Evolutionary conservation across 2,888 invertebrate species (phyloP), one percentile per base, ranked within the genome.

Genomic region (Lasioglossum malachurum): DNA sequence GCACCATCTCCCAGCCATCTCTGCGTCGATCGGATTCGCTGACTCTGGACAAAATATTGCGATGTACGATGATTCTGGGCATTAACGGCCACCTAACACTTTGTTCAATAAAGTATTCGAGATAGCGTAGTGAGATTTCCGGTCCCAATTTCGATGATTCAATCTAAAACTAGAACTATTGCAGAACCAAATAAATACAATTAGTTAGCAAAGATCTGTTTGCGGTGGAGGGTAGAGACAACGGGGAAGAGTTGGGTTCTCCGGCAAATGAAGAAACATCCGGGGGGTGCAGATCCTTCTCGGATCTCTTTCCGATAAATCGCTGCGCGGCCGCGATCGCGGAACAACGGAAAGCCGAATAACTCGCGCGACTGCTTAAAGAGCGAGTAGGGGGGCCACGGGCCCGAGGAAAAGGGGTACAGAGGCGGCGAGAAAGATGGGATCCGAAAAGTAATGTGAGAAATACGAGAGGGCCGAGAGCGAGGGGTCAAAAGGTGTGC

Each of bases 361-460:
- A 86, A 86, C 83, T 83, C 80, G 80, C 76, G 88, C 79, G 88
- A 80, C 82, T 83, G 76, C 64, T 64, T 64, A 31, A 64, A 85
- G 78, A 82, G 79, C 75, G 60, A 75, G 78, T 31, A 75, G 75
- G 80, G 71, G 69, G 78, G 12, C 74, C 44, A 60, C 41, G 41
- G 74, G 69, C 49, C n/a, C 35, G 38, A 14, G 49, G n/a, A 69
- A 71, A 76, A 77, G 57, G 80, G 78, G 75, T 73, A 67, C 76
- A 38, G 72, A 78, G 76, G 69, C 64, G 38, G 64, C 83, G 49
- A 67, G 81, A 79, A 80, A 80, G 74, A 78, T 69, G 76, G 77
- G 72, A 82, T 88, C 86, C 90, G 88, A 90, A 91, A 92, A 92
- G 92, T 92, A 93, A 93, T 90, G 93, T 93, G 93, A 93, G 93